These are phyloP conservation scores for Phymanthus crucifer DNA, from an alignment of 92 coral and sea anemone genomes.

Conservation along the genomic window DNA sequence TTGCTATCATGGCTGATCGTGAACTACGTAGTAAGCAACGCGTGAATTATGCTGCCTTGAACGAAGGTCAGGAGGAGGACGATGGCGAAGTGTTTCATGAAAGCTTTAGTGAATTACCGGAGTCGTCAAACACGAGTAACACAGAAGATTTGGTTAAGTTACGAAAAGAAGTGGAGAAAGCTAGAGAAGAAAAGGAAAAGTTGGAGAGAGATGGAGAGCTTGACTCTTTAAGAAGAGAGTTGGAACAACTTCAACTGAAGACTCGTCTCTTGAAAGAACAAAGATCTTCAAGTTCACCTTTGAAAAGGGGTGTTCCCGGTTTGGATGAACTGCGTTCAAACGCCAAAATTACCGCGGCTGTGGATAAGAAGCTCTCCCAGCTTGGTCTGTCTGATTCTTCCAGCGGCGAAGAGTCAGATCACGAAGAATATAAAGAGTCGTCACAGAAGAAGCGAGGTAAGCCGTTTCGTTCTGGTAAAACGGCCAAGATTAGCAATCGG, in stretches of 20 bases:
- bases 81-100: conserved; percentile 2
- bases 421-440: not conserved
- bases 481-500: conserved; percentile 13
- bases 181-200: not conserved
- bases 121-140: not conserved
- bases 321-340: not conserved
- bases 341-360: not conserved
- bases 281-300: not conserved
- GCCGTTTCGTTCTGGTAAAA: conserved; percentile 24
- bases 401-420: not conserved
- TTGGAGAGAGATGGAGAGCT: not conserved
- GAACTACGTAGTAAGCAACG: not conserved
- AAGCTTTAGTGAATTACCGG: conserved; percentile 1
- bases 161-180: not conserved
- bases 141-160: not conserved
- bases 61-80: not conserved
- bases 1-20: not conserved
- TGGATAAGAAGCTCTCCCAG: too few relatives aligned
- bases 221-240: not conserved
- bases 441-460: not conserved
- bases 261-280: not conserved
- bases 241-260: not conserved
- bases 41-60: not conserved
- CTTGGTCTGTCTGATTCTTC: too few relatives aligned
- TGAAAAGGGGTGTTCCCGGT: not conserved